phyloP scores from a whole-genome alignment of 2,113 vertebrate genomes.

The Hippoglossus stenolepis region DNA sequence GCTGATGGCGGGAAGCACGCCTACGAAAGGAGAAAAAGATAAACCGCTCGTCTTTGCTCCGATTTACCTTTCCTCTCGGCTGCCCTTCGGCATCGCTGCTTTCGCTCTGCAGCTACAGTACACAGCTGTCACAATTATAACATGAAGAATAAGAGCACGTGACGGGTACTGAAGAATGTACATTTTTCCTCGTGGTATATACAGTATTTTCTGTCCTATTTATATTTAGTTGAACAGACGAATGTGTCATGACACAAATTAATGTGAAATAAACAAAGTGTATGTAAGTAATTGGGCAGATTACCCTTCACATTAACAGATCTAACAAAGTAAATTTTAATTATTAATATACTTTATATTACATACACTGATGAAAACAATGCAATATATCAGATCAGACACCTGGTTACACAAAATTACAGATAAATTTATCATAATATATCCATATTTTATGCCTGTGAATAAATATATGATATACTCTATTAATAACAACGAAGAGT shows the following conservation, averaged over 20 bases:
- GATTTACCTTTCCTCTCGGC: constrained; percentile 62
- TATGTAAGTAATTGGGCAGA: neutral
- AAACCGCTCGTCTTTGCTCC: constrained; percentile 60
- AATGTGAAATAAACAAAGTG: neutral
- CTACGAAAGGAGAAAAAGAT: constrained; percentile 48
- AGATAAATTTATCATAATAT: no score
- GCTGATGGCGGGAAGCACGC: constrained; percentile 59
- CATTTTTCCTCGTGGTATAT: neutral
- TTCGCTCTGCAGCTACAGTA: constrained; percentile 14
- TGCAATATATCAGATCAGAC: no score
- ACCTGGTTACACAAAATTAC: no score
- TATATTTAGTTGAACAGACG: neutral
- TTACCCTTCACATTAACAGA: neutral
- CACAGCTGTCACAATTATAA: constrained; percentile 50
- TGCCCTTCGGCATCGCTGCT: constrained; percentile 45
- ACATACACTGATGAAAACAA: no score
- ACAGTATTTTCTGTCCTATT: neutral
- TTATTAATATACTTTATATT: no score
- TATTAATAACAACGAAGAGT: no score
- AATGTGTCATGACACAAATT: neutral
- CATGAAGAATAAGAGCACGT: constrained; percentile 16
- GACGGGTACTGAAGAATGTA: neutral
- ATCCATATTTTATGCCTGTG: no score
- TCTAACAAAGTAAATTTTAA: neutral
- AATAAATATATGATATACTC: no score